Evolutionary conservation across 2,888 invertebrate species (phyloP), one percentile per base, ranked within the genome.

Genomic region (Pterostichus madidus): DNA sequence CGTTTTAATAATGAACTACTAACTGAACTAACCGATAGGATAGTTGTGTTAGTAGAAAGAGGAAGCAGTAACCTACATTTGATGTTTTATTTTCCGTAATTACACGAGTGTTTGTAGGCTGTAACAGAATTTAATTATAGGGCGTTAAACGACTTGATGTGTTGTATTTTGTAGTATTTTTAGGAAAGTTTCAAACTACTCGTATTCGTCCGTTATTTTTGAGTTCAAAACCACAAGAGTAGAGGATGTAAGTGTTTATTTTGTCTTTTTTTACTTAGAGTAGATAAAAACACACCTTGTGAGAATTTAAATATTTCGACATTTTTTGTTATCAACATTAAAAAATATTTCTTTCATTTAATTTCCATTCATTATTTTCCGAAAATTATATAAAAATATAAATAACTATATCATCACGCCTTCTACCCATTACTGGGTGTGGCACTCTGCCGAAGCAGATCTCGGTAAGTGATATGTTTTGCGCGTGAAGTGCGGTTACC

Each of bases 91-190:
- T 64, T 64, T 44, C n/a, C 39, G 68, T 71, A 71, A 71, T 71
- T 71, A 44, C 44, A 17, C 17, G 15, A 44, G 17, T 71, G 35
- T 35, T 71, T 39, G 39, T 71, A 35, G 31, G 10, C 17, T 56
- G 56, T 15, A 71, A 44, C 44, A 39, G 17, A 71, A 71, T 44
- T 71, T 71, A 71, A 71, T 71, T 71, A 71, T 17, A 71, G 68
- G 68, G 39, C 17, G 24, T 71, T 15, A 68, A 71, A 44, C 68
- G 68, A 71, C 44, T 17, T 71, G 44, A 71, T 71, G 44, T 39
- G 17, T 13, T 10, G 35, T 64, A 64, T 64, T 64, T 64, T 64
- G 7, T 44, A 71, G 68, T 71, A 17, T 71, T 64, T 64, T 44
- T 39, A 39, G 39, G 6, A 8, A 5, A 39, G 8, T 39, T 39